Conservation (phyloP, 2,888 invertebrate genomes). For the Yponomeuta evonymella region DNA sequence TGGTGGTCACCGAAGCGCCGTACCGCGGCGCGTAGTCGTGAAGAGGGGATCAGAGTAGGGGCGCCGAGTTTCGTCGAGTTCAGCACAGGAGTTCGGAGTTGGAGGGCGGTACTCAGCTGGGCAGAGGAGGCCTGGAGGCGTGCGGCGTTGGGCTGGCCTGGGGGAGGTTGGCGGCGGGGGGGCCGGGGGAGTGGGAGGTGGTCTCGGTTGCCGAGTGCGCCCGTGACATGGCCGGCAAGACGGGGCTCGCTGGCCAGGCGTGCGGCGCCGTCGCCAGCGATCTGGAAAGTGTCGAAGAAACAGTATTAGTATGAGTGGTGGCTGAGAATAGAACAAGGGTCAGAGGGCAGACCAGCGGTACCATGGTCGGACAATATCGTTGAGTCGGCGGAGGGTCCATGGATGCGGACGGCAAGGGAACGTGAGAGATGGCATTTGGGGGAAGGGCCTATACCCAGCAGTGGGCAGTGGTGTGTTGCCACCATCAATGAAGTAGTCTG, state of each 20-base stretch:
- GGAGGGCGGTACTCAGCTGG: conserved; percentile 76
- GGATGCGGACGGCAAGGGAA: too few relatives aligned
- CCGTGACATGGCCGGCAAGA: conserved; percentile 81
- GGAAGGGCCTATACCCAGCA: too few relatives aligned
- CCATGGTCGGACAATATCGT: too few relatives aligned
- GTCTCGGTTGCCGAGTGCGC: conserved; percentile 85
- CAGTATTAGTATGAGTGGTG: neutral
- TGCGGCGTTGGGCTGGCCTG: conserved; percentile 59
- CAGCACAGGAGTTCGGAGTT: conserved; percentile 77
- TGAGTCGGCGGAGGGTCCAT: too few relatives aligned
- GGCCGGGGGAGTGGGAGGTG: conserved; percentile 61
- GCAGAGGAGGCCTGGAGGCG: conserved; percentile 59
- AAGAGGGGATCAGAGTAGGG: conserved; percentile 62
- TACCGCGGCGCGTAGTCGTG: conserved; percentile 40
- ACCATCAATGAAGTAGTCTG: too few relatives aligned
- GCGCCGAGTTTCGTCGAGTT: conserved; percentile 75
- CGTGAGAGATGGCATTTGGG: too few relatives aligned
- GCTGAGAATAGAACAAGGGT: too few relatives aligned
- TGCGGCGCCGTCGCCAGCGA: conserved; percentile 79
- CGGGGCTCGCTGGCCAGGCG: conserved; percentile 88
- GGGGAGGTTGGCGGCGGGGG: conserved; percentile 63
- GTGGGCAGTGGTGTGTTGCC: too few relatives aligned
- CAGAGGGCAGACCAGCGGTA: too few relatives aligned
- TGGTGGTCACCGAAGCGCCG: conserved; percentile 32
- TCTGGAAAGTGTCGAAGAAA: conserved; percentile 44